Percentiles rank a stretch among this genome's conserved stretches.
These are phyloP conservation scores for Tineola bisselliella DNA, from an alignment of 2,888 invertebrate genomes.

Conservation along the genomic window DNA sequence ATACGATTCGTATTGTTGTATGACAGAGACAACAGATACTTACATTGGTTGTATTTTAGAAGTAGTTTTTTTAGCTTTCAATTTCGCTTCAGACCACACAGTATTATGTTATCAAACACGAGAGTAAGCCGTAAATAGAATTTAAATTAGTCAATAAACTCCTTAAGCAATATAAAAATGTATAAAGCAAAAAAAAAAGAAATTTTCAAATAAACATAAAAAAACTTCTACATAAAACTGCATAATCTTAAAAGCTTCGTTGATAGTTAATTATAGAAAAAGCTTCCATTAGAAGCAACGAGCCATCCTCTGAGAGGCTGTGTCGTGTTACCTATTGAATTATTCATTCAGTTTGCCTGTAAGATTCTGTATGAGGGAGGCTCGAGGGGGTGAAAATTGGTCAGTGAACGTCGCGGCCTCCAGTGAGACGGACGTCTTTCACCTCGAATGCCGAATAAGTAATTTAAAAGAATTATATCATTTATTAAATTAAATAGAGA, in stretches of 20 bases:
- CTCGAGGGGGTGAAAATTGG: neutral
- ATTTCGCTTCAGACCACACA: too few species aligned
- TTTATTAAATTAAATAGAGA: too few species aligned
- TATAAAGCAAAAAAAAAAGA: neutral
- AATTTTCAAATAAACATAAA: neutral
- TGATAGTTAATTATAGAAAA: neutral
- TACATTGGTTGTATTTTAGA: too few species aligned
- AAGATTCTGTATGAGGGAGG: neutral
- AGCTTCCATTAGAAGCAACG: neutral
- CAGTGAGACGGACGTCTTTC: neutral
- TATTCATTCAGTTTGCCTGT: neutral
- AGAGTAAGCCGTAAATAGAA: too few species aligned
- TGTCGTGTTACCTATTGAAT: slow-evolving; percentile 1
- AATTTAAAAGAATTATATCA: too few species aligned
- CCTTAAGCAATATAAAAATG: neutral
- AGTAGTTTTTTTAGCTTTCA: too few species aligned
- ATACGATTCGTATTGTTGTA: too few species aligned
- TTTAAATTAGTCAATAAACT: too few species aligned
- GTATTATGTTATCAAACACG: too few species aligned
- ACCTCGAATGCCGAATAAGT: neutral
- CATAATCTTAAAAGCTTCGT: neutral
- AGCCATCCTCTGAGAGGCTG: slow-evolving; percentile 6
- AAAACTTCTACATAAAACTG: neutral
- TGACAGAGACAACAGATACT: too few species aligned
- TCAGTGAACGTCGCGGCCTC: neutral